A percentile compares a stretch with the other conserved stretches of the same genome.
phyloP scores from a whole-genome alignment of 2,113 vertebrate species.

The Toxotes chatareus region DNA sequence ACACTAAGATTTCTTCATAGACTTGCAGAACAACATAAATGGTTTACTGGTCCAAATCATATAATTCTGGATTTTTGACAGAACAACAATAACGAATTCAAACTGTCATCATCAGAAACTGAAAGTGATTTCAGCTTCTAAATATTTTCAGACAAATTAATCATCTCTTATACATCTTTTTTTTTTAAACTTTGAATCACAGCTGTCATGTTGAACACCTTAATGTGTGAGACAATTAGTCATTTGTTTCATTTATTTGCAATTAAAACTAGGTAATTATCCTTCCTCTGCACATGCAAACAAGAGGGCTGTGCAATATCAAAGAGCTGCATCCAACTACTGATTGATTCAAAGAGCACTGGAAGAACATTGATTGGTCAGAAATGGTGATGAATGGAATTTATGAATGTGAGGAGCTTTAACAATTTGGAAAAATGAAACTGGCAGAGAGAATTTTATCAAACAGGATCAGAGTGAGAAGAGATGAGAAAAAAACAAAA shows the following conservation, averaged over 20 bases:
- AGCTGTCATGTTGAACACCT: background rate
- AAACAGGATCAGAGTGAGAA: no score
- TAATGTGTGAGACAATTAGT: background rate
- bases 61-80: background rate
- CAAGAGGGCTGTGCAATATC: background rate
- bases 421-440: no score
- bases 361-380: background rate
- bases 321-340: background rate
- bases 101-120: no score
- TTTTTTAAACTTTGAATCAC: background rate
- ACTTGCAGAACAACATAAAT: no score
- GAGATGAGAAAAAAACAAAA: no score
- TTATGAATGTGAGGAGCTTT: background rate
- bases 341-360: background rate
- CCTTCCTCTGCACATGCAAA: background rate
- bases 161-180: background rate
- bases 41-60: background rate
- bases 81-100: background rate
- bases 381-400: background rate
- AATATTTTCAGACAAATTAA: background rate
- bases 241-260: background rate
- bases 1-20: no score
- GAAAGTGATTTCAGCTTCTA: no score
- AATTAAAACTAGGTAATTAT: background rate
- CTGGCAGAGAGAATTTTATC: no score